These are phyloP conservation scores for Chaetops frenatus DNA, from an alignment of 2,113 vertebrate genomes.

Conservation along the genomic window DNA sequence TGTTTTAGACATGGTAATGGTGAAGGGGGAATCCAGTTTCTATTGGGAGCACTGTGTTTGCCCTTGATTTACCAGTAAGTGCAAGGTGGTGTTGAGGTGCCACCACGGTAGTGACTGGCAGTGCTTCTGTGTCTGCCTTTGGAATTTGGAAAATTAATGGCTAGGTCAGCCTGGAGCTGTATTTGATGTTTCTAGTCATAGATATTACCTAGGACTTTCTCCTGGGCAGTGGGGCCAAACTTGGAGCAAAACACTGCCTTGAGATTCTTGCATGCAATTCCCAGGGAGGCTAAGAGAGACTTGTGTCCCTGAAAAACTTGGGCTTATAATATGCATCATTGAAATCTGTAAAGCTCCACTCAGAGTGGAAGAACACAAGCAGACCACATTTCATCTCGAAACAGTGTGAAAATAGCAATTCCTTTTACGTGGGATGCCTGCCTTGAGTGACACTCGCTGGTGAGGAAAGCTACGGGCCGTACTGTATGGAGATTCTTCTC, in stretches of 20 bases:
- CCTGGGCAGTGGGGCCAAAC: background rate
- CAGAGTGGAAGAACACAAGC: background rate
- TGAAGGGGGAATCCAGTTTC: background rate
- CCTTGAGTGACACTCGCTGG: background rate
- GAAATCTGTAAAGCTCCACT: background rate
- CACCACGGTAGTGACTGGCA: background rate
- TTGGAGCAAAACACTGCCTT: background rate
- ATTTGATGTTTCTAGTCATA: background rate
- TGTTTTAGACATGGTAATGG: background rate
- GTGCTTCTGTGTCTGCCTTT: background rate
- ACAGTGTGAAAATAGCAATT: conserved; percentile 9
- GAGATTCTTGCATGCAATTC: background rate
- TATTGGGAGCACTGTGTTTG: background rate
- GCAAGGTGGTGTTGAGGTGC: background rate
- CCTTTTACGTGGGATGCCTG: background rate
- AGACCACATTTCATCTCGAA: background rate
- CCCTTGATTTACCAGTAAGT: background rate
- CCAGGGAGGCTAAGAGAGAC: background rate
- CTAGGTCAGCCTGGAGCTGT: background rate
- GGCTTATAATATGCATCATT: background rate
- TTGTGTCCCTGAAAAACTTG: background rate
- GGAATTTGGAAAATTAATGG: background rate
- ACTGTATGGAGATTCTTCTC: background rate
- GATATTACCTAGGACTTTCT: background rate
- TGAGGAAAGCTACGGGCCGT: background rate